These are phyloP conservation scores for Pomatostomus ruficeps DNA, from an alignment of 2,113 vertebrate species.

Conservation along the genomic window DNA sequence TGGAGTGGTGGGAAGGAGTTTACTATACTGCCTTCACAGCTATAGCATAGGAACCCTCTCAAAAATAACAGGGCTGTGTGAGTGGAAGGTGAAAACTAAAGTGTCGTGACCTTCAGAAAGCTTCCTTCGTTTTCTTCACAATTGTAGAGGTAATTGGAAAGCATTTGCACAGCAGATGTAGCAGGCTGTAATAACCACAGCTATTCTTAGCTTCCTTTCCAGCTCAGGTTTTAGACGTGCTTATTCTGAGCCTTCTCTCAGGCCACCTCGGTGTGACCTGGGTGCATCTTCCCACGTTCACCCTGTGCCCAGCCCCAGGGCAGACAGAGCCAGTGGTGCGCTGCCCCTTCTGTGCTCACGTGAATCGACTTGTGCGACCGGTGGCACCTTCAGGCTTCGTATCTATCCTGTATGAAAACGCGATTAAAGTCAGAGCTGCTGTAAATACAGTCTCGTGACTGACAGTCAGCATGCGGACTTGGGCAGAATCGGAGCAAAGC, in stretches of 20 bases:
- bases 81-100: not conserved
- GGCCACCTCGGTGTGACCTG: fast-evolving
- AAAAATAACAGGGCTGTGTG: not conserved
- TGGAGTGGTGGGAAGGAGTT: not conserved
- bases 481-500: not conserved
- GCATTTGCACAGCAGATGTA: not conserved
- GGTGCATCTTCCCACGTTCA: fast-evolving
- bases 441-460: not conserved
- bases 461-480: fast-evolving
- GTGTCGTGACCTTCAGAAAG: not conserved
- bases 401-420: not conserved
- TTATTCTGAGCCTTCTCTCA: not conserved
- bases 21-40: not conserved
- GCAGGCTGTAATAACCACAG: not conserved
- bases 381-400: not conserved
- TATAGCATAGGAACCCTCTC: not conserved
- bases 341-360: fast-evolving
- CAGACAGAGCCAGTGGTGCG: fast-evolving
- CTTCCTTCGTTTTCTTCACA: not conserved
- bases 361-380: no score
- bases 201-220: not conserved
- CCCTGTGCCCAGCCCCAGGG: no score
- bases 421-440: not conserved
- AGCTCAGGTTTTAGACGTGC: not conserved
- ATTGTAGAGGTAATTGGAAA: not conserved